Evolutionary conservation across 2,888 invertebrate genomes (phyloP), one percentile per base, ranked within the genome.

Genomic region (Nymphalis c-album): DNA sequence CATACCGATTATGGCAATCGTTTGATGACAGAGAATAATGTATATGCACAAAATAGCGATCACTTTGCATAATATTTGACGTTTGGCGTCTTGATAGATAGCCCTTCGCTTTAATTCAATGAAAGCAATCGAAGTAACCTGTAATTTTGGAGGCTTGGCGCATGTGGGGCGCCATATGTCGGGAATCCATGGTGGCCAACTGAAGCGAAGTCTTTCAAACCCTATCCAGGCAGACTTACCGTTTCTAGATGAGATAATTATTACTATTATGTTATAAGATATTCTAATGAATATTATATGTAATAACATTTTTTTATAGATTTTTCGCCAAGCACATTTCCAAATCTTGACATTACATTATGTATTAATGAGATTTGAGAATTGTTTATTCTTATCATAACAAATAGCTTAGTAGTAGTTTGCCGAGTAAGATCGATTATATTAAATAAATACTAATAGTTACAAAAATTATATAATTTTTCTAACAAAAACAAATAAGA

Each of bases 101-200:
- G 78, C 77, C 80, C 80, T 82, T 81, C 78, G 80, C 79, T 85
- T 84, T 82, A 84, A 85, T 85, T 85, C 82, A 85, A 85, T 84
- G 83, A 83, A 81, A 83, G 82, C 85, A 85, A 87, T 87, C 85
- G 85, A 81, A 81, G 81, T 83, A 91, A 91, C 91, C 91, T 90
- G 88, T 85, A 90, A 91, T 91, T 91, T 90, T 75, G 81, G 77
- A 72, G 84, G 75, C 78, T 82, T 84, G 77, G 70, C 68, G 86
- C 88, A 88, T 86, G 86, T 82, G 81, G 77, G 79, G 73, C 78
- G 81, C 86, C 91, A 91, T 89, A 90, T 91, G 91, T 90, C 78
- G 81, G 74, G 76, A 80, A 80, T 81, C 82, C 84, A 78, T 79
- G 80, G 79, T 76, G 75, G 73, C 72, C 72, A 76, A 76, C 76